Evolutionary conservation across 2,888 invertebrate species (phyloP), one percentile per base, ranked within the genome.

Genomic region (Pyrrhosoma nymphula): DNA sequence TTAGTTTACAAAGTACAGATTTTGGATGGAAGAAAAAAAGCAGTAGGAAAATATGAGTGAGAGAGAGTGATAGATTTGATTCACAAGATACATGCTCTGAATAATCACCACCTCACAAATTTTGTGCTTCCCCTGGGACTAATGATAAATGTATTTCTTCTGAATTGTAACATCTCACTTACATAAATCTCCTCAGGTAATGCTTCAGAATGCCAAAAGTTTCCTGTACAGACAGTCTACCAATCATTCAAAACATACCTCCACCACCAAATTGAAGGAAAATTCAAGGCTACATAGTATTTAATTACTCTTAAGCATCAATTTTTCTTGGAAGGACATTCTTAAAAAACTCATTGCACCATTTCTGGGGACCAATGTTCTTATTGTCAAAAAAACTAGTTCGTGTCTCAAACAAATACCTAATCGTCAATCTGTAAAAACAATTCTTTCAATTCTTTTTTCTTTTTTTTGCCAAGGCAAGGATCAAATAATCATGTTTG

Each of bases 1-100:
- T 93, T 93, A 82, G 69, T 75, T 93, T 60, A 93, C 63, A 93
- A 93, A 93, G 93, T 39, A 69, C 63, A 63, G 69, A 47, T 93
- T 93, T 93, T 26, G 26, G 47, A 69, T 69, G 47, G 47, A 93
- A 47, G 47, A 93, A 93, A 93, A 91, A 69, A 93, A 93, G 93
- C 93, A 93, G 47, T 93, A 93, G 93, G 93, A 93, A 93, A 93
- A 93, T 93, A 93, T 93, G 35, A 93, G 93, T 69, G 63, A 93
- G 93, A 93, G 93, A 47, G 26, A n/a, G 93, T 93, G 47, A 93
- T 93, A 63, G 69, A n/a, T 47, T 69, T 75, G n/a, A 93, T 93
- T 30, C 20, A 75, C 55, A 55, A 47, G 75, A 93, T 47, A 47
- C 93, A 93, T 93, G 69, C 47, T 55, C 93, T 93, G 63, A 93